phyloP scores from a whole-genome alignment of 1,140 invertebrate genomes.

The Trichonephila inaurata region DNA sequence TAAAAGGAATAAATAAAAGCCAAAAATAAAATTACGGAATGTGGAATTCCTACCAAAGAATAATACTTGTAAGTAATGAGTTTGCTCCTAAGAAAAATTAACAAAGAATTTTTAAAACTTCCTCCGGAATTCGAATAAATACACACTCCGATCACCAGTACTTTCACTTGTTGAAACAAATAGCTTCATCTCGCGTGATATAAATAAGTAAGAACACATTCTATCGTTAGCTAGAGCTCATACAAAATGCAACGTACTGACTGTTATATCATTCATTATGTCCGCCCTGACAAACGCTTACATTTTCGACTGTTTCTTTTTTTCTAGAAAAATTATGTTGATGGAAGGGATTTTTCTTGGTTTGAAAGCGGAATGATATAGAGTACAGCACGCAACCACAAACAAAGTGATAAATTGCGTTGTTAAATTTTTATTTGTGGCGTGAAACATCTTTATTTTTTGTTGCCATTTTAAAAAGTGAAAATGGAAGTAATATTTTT shows the following conservation, averaged over 20 bases:
- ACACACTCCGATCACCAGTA: background rate
- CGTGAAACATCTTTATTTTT: background rate
- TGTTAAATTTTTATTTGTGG: conserved; percentile 16
- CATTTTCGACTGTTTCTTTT: conserved; percentile 8
- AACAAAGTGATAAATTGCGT: conserved; percentile 18
- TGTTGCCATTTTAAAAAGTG: background rate
- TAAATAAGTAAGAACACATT: conserved; percentile 40
- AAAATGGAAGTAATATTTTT: background rate
- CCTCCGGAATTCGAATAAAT: background rate
- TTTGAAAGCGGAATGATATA: background rate
- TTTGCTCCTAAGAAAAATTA: background rate
- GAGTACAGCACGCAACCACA: conserved; percentile 6
- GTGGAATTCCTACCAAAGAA: background rate
- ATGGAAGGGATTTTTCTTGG: conserved; percentile 39
- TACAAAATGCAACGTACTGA: conserved; percentile 38
- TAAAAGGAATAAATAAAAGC: too few species aligned
- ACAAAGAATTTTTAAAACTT: background rate
- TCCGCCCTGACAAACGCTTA: conserved; percentile 28
- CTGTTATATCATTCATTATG: conserved; percentile 50
- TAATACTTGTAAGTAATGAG: background rate
- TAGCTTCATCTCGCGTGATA: conserved; percentile 32
- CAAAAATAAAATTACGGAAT: too few species aligned
- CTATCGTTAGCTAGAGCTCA: conserved; percentile 31
- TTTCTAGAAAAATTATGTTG: conserved; percentile 6
- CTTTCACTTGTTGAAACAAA: conserved; percentile 51